phyloP scores from a whole-genome alignment of 2,888 invertebrate genomes.

The Fragum whitleyi region DNA sequence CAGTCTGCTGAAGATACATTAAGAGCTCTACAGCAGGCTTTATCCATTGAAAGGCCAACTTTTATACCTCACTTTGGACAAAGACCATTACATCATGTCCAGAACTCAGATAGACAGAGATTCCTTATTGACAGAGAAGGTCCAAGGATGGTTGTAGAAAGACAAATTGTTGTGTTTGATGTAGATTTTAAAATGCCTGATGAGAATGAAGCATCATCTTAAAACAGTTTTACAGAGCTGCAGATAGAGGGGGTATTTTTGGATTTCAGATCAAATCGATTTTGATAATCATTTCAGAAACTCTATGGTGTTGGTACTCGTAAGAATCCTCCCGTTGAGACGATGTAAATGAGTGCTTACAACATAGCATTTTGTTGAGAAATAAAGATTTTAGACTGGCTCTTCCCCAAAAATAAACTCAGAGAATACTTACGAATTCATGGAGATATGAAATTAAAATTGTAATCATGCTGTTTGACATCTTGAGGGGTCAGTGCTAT shows the following conservation, averaged over 20 bases:
- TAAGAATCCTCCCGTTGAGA: too few relatives aligned
- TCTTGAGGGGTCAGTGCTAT: too few relatives aligned
- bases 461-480: too few relatives aligned
- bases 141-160: conserved; percentile 8
- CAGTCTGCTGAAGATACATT: not conserved
- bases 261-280: too few relatives aligned
- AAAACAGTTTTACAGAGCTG: too few relatives aligned
- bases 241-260: too few relatives aligned
- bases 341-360: too few relatives aligned
- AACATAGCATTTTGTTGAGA: too few relatives aligned
- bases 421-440: too few relatives aligned
- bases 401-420: too few relatives aligned
- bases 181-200: conserved; percentile 38
- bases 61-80: conserved; percentile 30
- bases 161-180: conserved; percentile 13
- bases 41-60: not conserved
- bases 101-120: conserved; percentile 18
- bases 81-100: not conserved
- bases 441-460: too few relatives aligned
- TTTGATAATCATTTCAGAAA: not conserved
- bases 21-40: not conserved
- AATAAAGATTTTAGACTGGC: too few relatives aligned
- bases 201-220: conserved; percentile 33
- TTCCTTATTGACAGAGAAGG: conserved; percentile 15
- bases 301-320: not conserved